phyloP scores from a whole-genome alignment of 2,113 vertebrate genomes.

The Ptychochromis oligacanthus region DNA sequence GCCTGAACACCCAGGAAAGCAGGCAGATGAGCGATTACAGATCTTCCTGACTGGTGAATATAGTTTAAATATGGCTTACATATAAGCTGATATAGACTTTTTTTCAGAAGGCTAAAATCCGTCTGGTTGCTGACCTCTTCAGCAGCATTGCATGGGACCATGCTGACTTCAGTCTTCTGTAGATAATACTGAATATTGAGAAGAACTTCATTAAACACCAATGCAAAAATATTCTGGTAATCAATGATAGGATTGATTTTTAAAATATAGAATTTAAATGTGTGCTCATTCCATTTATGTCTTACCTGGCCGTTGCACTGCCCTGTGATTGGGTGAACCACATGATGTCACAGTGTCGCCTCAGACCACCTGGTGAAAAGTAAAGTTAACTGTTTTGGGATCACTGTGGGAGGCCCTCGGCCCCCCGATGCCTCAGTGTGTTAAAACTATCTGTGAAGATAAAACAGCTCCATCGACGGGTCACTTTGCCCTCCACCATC shows the following conservation, averaged over 20 bases:
- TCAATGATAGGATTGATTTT: background rate
- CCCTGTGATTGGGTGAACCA: background rate
- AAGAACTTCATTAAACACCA: background rate
- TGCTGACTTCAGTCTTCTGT: background rate
- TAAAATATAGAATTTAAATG: background rate
- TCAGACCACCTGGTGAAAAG: background rate
- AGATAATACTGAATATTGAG: rapidly evolving
- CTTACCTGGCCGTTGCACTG: background rate
- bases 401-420: background rate
- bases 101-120: background rate
- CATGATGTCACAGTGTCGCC: background rate
- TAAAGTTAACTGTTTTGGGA: background rate
- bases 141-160: background rate
- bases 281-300: background rate
- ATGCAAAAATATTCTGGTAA: background rate
- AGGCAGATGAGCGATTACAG: no score
- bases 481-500: background rate
- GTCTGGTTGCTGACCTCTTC: background rate
- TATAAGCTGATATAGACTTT: background rate
- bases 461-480: background rate
- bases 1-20: no score
- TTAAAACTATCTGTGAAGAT: background rate
- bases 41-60: background rate
- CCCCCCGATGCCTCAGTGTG: background rate
- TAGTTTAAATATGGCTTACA: background rate